Evolutionary conservation across 2,113 vertebrate species (phyloP).

Genomic region (Caloenas nicobarica): DNA sequence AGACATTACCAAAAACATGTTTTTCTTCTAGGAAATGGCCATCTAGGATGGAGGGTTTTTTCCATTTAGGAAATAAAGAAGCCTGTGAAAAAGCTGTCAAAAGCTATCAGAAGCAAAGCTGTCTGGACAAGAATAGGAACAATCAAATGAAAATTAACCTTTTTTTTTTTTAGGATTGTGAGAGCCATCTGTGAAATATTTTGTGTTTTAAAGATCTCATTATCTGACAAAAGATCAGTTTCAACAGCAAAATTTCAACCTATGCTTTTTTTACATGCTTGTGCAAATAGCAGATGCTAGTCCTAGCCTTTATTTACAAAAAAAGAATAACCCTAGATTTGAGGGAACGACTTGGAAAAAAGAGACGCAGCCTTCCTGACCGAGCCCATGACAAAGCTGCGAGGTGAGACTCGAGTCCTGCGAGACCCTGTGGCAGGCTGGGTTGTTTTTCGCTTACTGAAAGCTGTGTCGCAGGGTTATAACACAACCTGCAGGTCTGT

Average conservation of each 20-base stretch:
- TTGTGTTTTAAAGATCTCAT: background rate
- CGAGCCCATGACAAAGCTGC: background rate
- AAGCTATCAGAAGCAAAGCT: background rate
- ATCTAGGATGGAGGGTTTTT: background rate
- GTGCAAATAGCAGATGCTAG: background rate
- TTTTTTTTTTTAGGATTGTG: background rate
- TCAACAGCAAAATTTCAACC: background rate
- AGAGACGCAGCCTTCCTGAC: background rate
- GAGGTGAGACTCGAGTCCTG: background rate
- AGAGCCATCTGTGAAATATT: background rate
- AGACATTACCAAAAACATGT: background rate
- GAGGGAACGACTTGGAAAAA: background rate
- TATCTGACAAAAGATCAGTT: background rate
- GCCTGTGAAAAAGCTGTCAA: background rate
- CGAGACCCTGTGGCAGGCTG: background rate
- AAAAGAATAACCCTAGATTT: background rate
- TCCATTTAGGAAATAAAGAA: slow-evolving; percentile 12
- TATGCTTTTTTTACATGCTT: background rate
- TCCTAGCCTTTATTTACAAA: background rate
- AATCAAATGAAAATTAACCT: background rate
- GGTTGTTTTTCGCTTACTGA: background rate
- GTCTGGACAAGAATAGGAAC: background rate
- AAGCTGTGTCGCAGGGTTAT: background rate
- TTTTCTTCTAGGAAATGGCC: slow-evolving; percentile 7
- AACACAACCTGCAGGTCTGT: background rate